Conservation (phyloP, 2,888 invertebrate species). For the Lordiphosa fenestrarum region DNA sequence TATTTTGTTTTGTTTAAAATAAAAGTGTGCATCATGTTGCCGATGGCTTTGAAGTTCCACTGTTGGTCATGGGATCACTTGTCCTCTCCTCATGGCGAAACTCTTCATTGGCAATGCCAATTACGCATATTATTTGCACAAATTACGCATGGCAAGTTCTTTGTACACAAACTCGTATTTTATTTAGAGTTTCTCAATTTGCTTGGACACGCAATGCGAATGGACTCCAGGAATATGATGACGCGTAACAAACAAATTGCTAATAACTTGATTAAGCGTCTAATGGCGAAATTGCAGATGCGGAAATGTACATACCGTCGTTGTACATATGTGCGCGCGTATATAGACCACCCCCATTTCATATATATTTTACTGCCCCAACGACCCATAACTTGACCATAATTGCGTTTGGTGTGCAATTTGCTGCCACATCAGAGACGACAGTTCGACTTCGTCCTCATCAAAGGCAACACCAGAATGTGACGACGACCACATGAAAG, state of each 20-base stretch:
- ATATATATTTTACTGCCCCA: slow-evolving; percentile 41
- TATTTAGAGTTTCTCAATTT: slow-evolving; percentile 40
- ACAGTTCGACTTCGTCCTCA: slow-evolving; percentile 23
- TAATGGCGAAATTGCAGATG: slow-evolving; percentile 61
- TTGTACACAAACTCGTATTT: slow-evolving; percentile 50
- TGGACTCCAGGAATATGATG: slow-evolving; percentile 35
- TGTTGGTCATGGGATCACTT: not conserved
- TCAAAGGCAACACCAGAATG: slow-evolving; percentile 57
- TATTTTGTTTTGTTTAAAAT: slow-evolving; percentile 37
- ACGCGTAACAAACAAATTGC: slow-evolving; percentile 57
- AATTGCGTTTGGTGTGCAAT: slow-evolving; percentile 55
- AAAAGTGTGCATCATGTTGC: slow-evolving; percentile 39
- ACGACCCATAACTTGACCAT: slow-evolving; percentile 53
- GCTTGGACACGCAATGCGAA: slow-evolving; percentile 57
- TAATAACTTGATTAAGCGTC: slow-evolving; percentile 72
- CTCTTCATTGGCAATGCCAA: slow-evolving; percentile 31
- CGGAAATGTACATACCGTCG: slow-evolving; percentile 23
- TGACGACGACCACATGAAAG: slow-evolving; percentile 72
- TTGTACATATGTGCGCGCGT: slow-evolving; percentile 5
- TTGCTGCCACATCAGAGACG: slow-evolving; percentile 63
- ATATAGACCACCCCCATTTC: slow-evolving; percentile 45
- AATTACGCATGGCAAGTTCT: slow-evolving; percentile 71
- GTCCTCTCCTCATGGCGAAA: not conserved
- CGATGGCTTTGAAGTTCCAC: slow-evolving; percentile 61
- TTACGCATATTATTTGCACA: slow-evolving; percentile 74